Percentiles rank a stretch among this genome's conserved stretches.
Conservation (phyloP, 1,140 invertebrate species). For the Euura saliciscinereae region DNA sequence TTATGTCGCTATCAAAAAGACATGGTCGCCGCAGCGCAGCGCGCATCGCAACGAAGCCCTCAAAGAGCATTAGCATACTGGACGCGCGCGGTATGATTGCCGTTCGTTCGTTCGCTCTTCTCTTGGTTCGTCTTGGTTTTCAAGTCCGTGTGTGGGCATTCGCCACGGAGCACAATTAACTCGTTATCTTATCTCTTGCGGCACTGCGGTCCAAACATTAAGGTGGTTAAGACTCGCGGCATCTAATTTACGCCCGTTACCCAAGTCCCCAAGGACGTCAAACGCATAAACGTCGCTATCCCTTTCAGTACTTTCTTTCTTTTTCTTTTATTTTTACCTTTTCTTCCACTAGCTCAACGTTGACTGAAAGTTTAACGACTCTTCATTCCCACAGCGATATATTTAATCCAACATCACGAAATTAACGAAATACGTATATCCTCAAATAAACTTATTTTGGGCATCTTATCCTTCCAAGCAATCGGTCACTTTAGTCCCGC, state of each 20-base stretch:
- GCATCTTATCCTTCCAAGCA: no score
- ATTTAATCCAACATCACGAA: no score
- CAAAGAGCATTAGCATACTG: constrained; percentile 59
- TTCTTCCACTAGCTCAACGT: background rate
- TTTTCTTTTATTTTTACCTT: background rate
- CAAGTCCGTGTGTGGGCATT: constrained; percentile 48
- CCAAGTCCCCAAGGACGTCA: background rate
- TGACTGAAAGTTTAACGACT: background rate
- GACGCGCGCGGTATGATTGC: constrained; percentile 46
- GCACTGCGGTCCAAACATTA: constrained; percentile 56
- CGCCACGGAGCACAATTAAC: constrained; percentile 60
- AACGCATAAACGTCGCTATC: background rate
- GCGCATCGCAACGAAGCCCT: constrained; percentile 52
- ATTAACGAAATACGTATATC: no score
- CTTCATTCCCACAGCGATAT: background rate
- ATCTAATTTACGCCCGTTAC: constrained; percentile 51
- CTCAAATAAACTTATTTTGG: no score
- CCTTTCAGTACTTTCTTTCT: no score
- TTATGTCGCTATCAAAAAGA: constrained; percentile 58
- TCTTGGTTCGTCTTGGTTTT: constrained; percentile 15
- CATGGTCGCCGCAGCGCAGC: constrained; percentile 50
- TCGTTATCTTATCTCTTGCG: constrained; percentile 60
- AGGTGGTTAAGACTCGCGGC: constrained; percentile 35
- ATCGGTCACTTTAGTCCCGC: no score
- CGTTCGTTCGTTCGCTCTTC: constrained; percentile 20